Evolutionary conservation across 2,113 vertebrate species (phyloP).

Genomic region (Eudyptes chrysolophus): DNA sequence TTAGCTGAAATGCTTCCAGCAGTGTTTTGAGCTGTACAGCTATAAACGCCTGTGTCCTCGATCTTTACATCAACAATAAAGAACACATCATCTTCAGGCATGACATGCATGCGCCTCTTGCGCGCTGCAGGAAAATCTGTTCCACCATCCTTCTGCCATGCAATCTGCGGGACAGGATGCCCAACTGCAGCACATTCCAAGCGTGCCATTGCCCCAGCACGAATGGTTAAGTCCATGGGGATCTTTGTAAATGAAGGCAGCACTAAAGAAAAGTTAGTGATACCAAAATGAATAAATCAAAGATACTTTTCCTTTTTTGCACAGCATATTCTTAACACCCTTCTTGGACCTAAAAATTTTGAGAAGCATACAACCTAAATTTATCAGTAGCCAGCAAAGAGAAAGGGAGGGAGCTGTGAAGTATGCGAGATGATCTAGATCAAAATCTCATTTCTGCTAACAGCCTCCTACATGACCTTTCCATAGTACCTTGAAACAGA

Average conservation of each 20-base stretch:
- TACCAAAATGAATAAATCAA: not conserved
- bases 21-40: slow-evolving; percentile 95
- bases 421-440: not conserved
- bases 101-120: slow-evolving; percentile 96
- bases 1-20: slow-evolving; percentile 93
- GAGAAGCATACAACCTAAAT: not conserved
- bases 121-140: slow-evolving; percentile 94
- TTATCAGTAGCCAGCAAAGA: not conserved
- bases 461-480: not conserved
- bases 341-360: not conserved
- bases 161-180: slow-evolving; percentile 92
- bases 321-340: not conserved
- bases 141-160: slow-evolving; percentile 97
- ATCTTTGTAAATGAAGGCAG: slow-evolving; percentile 93
- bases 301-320: not conserved
- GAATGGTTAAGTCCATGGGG: slow-evolving; percentile 93
- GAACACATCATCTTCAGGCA: slow-evolving; percentile 97
- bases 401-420: not conserved
- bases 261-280: slow-evolving; percentile 75
- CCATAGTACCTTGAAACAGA: not conserved
- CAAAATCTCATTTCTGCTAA: not conserved
- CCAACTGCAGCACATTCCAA: slow-evolving; percentile 92
- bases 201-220: slow-evolving; percentile 87
- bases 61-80: slow-evolving; percentile 95
- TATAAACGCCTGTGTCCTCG: slow-evolving; percentile 92